These are phyloP conservation scores for Shargacucullia verbasci DNA, from an alignment of 2,888 invertebrate species.

Conservation along the genomic window DNA sequence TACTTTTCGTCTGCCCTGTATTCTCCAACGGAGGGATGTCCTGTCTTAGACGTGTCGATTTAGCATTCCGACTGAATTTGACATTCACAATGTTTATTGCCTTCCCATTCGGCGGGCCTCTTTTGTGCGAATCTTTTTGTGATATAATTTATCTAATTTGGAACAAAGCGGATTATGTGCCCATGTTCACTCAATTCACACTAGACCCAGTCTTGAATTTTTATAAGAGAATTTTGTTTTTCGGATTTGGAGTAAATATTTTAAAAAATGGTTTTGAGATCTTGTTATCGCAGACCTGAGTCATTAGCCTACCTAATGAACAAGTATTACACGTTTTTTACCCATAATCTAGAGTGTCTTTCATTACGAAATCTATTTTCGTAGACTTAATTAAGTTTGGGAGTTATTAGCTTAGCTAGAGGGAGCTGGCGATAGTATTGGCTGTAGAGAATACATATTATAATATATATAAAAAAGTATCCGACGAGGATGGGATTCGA, in stretches of 20 bases:
- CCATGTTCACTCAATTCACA: slow-evolving; percentile 67
- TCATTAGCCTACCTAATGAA: slow-evolving; percentile 41
- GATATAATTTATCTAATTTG: slow-evolving; percentile 85
- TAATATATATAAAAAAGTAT: slow-evolving; percentile 14
- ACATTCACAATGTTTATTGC: slow-evolving; percentile 83
- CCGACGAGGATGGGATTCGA: slow-evolving; percentile 94
- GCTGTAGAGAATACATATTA: slow-evolving; percentile 21
- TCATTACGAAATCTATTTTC: slow-evolving; percentile 51
- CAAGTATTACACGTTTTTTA: slow-evolving; percentile 30
- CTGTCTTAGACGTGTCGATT: slow-evolving; percentile 75
- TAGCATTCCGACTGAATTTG: slow-evolving; percentile 81
- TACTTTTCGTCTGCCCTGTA: slow-evolving; percentile 41
- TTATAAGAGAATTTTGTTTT: slow-evolving; percentile 48
- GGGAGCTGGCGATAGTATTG: slow-evolving; percentile 3
- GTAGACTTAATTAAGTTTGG: slow-evolving; percentile 49
- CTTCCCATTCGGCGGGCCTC: slow-evolving; percentile 71
- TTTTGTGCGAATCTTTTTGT: slow-evolving; percentile 80
- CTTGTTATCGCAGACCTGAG: slow-evolving; percentile 23
- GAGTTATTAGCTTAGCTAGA: slow-evolving; percentile 21
- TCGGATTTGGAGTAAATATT: slow-evolving; percentile 34
- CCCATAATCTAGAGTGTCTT: slow-evolving; percentile 39
- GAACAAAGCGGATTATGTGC: slow-evolving; percentile 79
- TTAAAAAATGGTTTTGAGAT: slow-evolving; percentile 13
- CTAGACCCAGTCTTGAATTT: slow-evolving; percentile 51
- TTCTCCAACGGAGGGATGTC: slow-evolving; percentile 54